A percentile compares a stretch with the other conserved stretches of the same genome.
These are phyloP conservation scores for Tribolium madens DNA, from an alignment of 1,140 invertebrate species.

Conservation along the genomic window DNA sequence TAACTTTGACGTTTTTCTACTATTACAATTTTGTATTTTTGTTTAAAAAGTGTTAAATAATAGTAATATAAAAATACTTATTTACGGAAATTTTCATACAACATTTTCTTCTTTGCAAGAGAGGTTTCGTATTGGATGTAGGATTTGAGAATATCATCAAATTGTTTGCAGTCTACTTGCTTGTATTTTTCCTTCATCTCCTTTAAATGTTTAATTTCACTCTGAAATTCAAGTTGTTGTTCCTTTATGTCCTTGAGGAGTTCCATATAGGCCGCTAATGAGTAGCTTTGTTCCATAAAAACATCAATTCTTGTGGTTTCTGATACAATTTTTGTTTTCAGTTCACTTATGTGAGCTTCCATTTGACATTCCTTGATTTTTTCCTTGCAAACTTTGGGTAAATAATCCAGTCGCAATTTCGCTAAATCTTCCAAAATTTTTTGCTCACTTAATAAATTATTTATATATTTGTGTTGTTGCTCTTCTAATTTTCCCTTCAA, in stretches of 20 bases:
- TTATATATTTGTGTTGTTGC: slow-evolving; percentile 53
- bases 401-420: slow-evolving; percentile 47
- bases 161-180: slow-evolving; percentile 57
- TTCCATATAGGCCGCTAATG: slow-evolving; percentile 56
- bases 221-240: slow-evolving; percentile 55
- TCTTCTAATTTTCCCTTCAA: slow-evolving; percentile 46
- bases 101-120: slow-evolving; percentile 56
- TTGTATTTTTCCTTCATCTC: slow-evolving; percentile 57
- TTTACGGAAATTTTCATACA: slow-evolving; percentile 42
- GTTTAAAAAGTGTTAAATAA: not conserved
- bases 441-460: slow-evolving; percentile 48
- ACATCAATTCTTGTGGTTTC: slow-evolving; percentile 54
- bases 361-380: slow-evolving; percentile 54
- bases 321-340: slow-evolving; percentile 52
- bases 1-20: not conserved
- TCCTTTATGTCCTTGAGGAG: slow-evolving; percentile 57
- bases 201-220: slow-evolving; percentile 54
- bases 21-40: slow-evolving; percentile 2
- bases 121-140: slow-evolving; percentile 58
- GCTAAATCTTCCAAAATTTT: slow-evolving; percentile 54
- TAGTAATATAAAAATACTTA: not conserved
- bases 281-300: slow-evolving; percentile 56
- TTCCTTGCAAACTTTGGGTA: slow-evolving; percentile 45
- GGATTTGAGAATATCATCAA: slow-evolving; percentile 58
- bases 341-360: slow-evolving; percentile 50